These are phyloP conservation scores for Panagrolaimus sp. DNA, from an alignment of 1,140 invertebrate genomes.

Conservation along the genomic window DNA sequence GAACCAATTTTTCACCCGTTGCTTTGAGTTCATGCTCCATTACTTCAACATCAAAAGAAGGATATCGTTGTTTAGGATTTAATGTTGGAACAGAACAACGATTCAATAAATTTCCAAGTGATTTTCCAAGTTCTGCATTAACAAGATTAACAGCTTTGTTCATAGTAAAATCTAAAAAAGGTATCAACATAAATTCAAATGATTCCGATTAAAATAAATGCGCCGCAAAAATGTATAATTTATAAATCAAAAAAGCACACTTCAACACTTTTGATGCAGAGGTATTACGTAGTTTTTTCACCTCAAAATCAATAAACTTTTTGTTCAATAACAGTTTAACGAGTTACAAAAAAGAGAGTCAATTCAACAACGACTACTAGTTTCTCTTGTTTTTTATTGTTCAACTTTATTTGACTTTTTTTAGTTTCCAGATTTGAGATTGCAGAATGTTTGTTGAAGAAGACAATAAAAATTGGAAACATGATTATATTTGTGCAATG, in stretches of 20 bases:
- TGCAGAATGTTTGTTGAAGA: no score
- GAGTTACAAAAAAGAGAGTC: no score
- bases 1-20: constrained; percentile 64
- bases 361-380: no score
- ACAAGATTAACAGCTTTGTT: constrained; percentile 72
- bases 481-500: constrained; percentile 6
- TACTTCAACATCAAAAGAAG: constrained; percentile 64
- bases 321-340: no score
- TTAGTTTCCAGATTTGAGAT: no score
- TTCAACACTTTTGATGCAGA: no score
- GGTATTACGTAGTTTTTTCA: no score
- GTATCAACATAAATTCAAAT: constrained; percentile 37
- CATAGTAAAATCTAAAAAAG: constrained; percentile 74
- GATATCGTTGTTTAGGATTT: constrained; percentile 74
- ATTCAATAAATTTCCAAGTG: constrained; percentile 81
- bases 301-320: no score
- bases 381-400: no score
- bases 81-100: constrained; percentile 72
- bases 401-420: no score
- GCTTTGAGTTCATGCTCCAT: constrained; percentile 53
- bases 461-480: constrained; percentile 1
- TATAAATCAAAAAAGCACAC: no score
- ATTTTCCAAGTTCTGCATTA: constrained; percentile 86
- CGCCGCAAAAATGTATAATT: no score
- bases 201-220: neutral